phyloP scores from a whole-genome alignment of 2,888 invertebrate species.

The Drosophila colorata region DNA sequence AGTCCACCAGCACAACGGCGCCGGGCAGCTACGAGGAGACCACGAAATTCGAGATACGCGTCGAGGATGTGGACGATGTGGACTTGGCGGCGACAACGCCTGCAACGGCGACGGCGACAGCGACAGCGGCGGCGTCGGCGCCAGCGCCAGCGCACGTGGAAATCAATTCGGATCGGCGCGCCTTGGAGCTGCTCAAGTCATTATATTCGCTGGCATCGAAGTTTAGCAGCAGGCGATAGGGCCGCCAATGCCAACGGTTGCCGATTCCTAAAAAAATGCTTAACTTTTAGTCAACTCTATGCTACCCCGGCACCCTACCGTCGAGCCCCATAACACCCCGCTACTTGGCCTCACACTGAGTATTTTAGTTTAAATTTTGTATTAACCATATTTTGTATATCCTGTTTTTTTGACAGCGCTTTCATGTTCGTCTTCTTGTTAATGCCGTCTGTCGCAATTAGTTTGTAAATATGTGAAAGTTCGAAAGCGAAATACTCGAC shows the following conservation, averaged over 20 bases:
- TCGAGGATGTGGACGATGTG: constrained; percentile 80
- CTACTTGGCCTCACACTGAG: constrained; percentile 12
- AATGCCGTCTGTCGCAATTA: constrained; percentile 62
- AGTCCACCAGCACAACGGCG: constrained; percentile 61
- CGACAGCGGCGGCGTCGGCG: constrained; percentile 67
- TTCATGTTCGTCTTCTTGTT: constrained; percentile 42
- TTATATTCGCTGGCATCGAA: constrained; percentile 93
- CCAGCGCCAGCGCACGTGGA: constrained; percentile 31
- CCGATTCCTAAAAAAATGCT: constrained; percentile 72
- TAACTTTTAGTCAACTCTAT: constrained; percentile 77
- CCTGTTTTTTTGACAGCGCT: constrained; percentile 7
- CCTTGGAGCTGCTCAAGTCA: constrained; percentile 92
- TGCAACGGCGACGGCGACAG: constrained; percentile 56
- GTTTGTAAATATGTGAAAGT: constrained; percentile 75
- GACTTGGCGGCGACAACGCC: constrained; percentile 57
- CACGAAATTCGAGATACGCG: constrained; percentile 84
- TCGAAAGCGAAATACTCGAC: constrained; percentile 59
- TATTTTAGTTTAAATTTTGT: constrained; percentile 28
- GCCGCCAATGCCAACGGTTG: constrained; percentile 55
- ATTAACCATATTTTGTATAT: constrained; percentile 10
- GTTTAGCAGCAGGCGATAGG: constrained; percentile 88
- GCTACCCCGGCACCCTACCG: constrained; percentile 15
- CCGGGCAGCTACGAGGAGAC: constrained; percentile 80
- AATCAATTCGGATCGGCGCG: constrained; percentile 89
- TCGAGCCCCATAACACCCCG: background rate